Evolutionary conservation across 2,113 vertebrate species (phyloP).

Genomic region (Gadus chalcogrammus): DNA sequence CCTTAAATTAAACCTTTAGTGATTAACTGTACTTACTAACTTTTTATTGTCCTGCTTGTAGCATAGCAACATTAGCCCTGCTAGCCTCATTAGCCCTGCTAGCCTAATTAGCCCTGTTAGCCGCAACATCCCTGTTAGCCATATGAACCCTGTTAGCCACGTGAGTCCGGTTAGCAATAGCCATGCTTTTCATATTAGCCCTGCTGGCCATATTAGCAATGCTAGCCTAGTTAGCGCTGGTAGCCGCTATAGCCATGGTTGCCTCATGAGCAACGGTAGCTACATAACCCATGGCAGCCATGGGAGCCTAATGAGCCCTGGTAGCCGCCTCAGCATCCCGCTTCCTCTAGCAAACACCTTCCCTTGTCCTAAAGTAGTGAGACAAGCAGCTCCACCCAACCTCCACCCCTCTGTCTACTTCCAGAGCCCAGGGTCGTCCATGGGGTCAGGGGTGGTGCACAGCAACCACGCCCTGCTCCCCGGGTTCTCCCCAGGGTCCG

Average conservation of each 20-base stretch:
- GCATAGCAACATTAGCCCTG: too few relatives aligned
- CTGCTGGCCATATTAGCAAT: too few relatives aligned
- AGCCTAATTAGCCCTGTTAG: too few relatives aligned
- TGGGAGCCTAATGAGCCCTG: constrained; percentile 10
- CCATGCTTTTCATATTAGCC: too few relatives aligned
- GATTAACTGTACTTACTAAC: too few relatives aligned
- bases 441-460: constrained; percentile 12
- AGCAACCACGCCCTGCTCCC: constrained; percentile 27
- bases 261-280: constrained; percentile 10
- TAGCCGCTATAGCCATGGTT: not conserved
- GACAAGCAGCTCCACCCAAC: constrained; percentile 80
- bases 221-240: too few relatives aligned
- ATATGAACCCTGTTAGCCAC: too few relatives aligned
- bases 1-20: too few relatives aligned
- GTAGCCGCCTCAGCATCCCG: constrained; percentile 50
- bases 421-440: constrained; percentile 86
- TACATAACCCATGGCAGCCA: not conserved
- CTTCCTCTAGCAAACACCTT: constrained; percentile 62
- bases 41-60: too few relatives aligned
- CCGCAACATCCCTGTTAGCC: too few relatives aligned
- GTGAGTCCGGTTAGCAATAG: too few relatives aligned
- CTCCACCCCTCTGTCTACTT: constrained; percentile 95
- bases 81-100: too few relatives aligned
- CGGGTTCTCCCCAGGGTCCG: constrained; percentile 51
- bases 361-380: constrained; percentile 81